Conservation (phyloP, 2,888 invertebrate species). For the Catocala fraxini region DNA sequence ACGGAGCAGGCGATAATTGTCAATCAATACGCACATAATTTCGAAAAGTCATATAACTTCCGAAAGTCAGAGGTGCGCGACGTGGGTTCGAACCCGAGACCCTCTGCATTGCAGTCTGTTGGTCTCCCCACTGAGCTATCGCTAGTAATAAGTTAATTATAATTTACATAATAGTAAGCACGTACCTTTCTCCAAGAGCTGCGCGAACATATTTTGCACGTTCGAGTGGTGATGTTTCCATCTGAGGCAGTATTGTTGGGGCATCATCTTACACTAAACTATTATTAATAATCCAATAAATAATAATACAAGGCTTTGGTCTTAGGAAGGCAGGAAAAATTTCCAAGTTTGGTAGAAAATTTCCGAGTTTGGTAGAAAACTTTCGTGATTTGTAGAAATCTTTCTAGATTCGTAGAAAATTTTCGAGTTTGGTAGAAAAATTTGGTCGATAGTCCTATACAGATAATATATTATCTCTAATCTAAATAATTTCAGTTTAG, state of each 20-base stretch:
- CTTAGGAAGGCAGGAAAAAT: conserved; percentile 62
- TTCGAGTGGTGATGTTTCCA: conserved; percentile 98
- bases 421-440: conserved; percentile 64
- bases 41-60: too few species aligned
- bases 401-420: conserved; percentile 20
- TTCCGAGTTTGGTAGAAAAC: conserved; percentile 32
- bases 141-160: too few species aligned
- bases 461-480: conserved; percentile 24
- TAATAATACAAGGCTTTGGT: conserved; percentile 64
- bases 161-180: conserved; percentile 25
- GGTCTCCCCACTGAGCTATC: too few species aligned
- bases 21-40: too few species aligned
- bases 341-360: conserved; percentile 61
- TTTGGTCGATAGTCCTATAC: conserved; percentile 61
- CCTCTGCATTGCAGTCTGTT: too few species aligned
- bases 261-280: conserved; percentile 87
- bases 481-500: conserved; percentile 54
- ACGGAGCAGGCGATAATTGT: too few species aligned
- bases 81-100: too few species aligned
- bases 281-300: conserved; percentile 27
- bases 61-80: too few species aligned
- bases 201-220: conserved; percentile 96
- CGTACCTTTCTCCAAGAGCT: conserved; percentile 91
- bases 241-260: conserved; percentile 96
- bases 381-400: conserved; percentile 61